Evolutionary conservation across 2,797 vertebrate species (phyloP).

Genomic region (Enteromius argenteus): DNA sequence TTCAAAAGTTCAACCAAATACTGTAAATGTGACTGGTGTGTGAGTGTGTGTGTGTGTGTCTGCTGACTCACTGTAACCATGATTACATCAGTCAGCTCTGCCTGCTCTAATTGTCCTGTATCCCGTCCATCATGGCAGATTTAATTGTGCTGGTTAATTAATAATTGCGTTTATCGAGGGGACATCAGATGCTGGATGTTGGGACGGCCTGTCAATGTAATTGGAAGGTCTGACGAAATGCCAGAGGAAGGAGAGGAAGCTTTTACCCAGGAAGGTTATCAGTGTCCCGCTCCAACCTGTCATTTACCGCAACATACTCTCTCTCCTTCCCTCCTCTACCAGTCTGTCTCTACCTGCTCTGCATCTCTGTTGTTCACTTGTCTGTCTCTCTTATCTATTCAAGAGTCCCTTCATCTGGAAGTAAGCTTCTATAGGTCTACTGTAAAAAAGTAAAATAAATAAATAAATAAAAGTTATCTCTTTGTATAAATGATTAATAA

Average conservation of each 20-base stretch:
- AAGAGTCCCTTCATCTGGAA: conserved; percentile 27
- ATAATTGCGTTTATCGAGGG: conserved; percentile 83
- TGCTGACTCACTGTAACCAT: conserved; percentile 66
- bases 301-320: conserved; percentile 71
- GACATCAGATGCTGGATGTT: conserved; percentile 74
- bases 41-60: conserved; percentile 54
- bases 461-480: too few relatives aligned
- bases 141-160: conserved; percentile 84
- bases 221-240: conserved; percentile 82
- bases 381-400: conserved; percentile 30
- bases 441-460: background rate
- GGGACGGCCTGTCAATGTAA: conserved; percentile 77
- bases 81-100: conserved; percentile 74
- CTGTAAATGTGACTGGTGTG: conserved; percentile 1
- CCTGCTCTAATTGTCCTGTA: conserved; percentile 70
- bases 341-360: background rate
- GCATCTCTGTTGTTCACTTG: conserved; percentile 18
- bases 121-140: conserved; percentile 79
- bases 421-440: background rate
- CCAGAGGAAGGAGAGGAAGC: conserved; percentile 74
- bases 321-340: conserved; percentile 45
- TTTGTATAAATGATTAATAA: background rate
- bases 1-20: background rate
- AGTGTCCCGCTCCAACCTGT: conserved; percentile 75
- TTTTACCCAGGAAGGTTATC: conserved; percentile 86